Evolutionary conservation across 2,797 vertebrate genomes (phyloP).

Genomic region (Gobio occitaniae): DNA sequence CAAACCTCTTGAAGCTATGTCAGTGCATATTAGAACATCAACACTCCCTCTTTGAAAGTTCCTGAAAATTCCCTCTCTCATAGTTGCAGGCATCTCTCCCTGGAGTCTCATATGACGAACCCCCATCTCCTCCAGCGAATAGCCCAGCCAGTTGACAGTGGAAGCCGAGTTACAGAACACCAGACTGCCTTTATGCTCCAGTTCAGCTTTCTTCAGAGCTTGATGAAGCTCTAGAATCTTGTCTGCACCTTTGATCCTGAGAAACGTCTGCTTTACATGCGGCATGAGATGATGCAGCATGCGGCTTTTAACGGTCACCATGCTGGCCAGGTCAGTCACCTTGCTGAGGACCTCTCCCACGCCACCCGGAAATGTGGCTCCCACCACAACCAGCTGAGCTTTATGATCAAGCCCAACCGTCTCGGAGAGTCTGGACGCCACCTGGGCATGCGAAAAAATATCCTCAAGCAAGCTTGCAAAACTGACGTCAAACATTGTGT

Average conservation of each 20-base stretch:
- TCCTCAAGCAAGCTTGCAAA: slow-evolving; percentile 82
- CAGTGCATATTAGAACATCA: slow-evolving; percentile 88
- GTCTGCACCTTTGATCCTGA: slow-evolving; percentile 84
- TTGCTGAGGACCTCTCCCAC: slow-evolving; percentile 81
- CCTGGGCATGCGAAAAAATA: slow-evolving; percentile 74
- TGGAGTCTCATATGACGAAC: slow-evolving; percentile 87
- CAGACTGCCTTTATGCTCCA: slow-evolving; percentile 68
- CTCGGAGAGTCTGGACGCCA: slow-evolving; percentile 75
- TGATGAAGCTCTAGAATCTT: slow-evolving; percentile 88
- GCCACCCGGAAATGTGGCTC: slow-evolving; percentile 90
- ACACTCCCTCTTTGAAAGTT: slow-evolving; percentile 83
- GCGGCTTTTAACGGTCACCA: slow-evolving; percentile 82
- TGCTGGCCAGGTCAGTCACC: slow-evolving; percentile 79
- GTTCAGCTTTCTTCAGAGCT: slow-evolving; percentile 74
- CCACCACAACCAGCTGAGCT: slow-evolving; percentile 89
- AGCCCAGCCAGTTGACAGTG: slow-evolving; percentile 95
- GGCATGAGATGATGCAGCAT: slow-evolving; percentile 89
- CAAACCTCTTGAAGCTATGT: slow-evolving; percentile 92
- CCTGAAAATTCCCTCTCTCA: slow-evolving; percentile 85
- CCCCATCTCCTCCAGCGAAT: slow-evolving; percentile 88
- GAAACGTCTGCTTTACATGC: slow-evolving; percentile 90
- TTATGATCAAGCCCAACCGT: slow-evolving; percentile 71
- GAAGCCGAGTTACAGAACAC: slow-evolving; percentile 91
- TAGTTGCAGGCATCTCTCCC: slow-evolving; percentile 87
- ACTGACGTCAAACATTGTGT: slow-evolving; percentile 89